A percentile compares a stretch with the other conserved stretches of the same genome.
These are phyloP conservation scores for Cryptoleucopteryx plumbea DNA, from an alignment of 2,113 vertebrate genomes.

Conservation along the genomic window DNA sequence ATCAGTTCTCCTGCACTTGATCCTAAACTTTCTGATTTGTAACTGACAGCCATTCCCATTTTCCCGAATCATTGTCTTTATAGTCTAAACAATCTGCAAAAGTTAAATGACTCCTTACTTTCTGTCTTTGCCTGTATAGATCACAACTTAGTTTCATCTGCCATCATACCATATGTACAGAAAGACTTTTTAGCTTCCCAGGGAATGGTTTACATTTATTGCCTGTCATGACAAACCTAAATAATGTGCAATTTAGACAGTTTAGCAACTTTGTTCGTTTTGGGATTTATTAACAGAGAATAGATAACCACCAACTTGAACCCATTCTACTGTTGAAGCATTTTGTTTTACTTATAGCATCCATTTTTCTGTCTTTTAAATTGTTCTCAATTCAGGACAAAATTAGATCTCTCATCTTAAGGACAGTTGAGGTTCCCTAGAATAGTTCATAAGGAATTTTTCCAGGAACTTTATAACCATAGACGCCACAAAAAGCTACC, in stretches of 20 bases:
- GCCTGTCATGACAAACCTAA: neutral
- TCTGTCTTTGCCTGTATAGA: neutral
- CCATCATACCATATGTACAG: neutral
- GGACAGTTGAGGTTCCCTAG: neutral
- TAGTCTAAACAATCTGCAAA: neutral
- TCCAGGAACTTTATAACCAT: neutral
- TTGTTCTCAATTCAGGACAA: neutral
- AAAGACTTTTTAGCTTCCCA: neutral
- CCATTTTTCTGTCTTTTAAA: neutral
- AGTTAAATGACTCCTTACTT: neutral
- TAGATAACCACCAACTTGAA: neutral
- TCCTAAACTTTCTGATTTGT: neutral
- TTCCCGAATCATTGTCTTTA: neutral
- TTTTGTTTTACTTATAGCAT: neutral
- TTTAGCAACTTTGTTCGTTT: neutral
- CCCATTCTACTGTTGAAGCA: fast-evolving
- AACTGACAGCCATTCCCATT: neutral
- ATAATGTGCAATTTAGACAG: neutral
- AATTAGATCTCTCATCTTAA: neutral
- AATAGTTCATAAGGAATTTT: neutral
- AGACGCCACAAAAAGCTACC: neutral
- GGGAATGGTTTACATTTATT: neutral
- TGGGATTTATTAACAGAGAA: neutral
- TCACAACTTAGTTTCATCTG: neutral
- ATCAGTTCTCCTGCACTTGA: neutral